A percentile compares a stretch with the other conserved stretches of the same genome.
These are phyloP conservation scores for Anthoptus insignis DNA, from an alignment of 2,888 invertebrate genomes.

Conservation along the genomic window DNA sequence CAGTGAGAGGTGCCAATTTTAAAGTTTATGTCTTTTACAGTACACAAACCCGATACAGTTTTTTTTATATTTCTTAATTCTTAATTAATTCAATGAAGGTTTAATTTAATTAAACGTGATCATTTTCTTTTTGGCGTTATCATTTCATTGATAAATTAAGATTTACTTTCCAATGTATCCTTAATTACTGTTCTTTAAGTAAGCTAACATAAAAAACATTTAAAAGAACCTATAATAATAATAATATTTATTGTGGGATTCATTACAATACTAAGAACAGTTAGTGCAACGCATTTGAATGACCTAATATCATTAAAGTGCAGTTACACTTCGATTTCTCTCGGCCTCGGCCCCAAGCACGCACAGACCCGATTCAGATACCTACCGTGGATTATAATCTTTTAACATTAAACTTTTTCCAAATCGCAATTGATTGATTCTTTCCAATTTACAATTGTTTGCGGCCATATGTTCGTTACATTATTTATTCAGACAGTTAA, in stretches of 20 bases:
- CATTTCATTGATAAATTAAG: no score
- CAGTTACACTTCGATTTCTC: slow-evolving; percentile 76
- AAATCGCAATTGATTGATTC: slow-evolving; percentile 18
- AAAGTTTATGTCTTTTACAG: no score
- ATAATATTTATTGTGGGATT: slow-evolving; percentile 6
- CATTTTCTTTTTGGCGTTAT: no score
- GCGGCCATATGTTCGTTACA: neutral
- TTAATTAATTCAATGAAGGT: no score
- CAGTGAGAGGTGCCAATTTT: no score
- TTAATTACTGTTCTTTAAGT: neutral
- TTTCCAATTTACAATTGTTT: neutral
- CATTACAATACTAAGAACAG: slow-evolving; percentile 12
- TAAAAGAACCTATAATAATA: slow-evolving; percentile 1
- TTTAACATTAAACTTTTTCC: slow-evolving; percentile 25
- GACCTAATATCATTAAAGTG: slow-evolving; percentile 41
- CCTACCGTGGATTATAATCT: slow-evolving; percentile 32
- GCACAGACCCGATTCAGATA: slow-evolving; percentile 54
- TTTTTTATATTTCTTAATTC: no score
- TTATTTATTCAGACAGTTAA: no score
- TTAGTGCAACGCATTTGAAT: slow-evolving; percentile 27
- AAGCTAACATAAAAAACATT: neutral
- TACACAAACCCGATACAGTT: no score
- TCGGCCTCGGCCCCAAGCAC: slow-evolving; percentile 74
- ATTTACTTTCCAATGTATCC: neutral
- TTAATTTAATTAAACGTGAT: no score